Percentiles rank a stretch among this genome's conserved stretches.
Conservation (phyloP, 37 sponge, comb jelly and placozoan genomes). For the Tethya wilhelma region DNA sequence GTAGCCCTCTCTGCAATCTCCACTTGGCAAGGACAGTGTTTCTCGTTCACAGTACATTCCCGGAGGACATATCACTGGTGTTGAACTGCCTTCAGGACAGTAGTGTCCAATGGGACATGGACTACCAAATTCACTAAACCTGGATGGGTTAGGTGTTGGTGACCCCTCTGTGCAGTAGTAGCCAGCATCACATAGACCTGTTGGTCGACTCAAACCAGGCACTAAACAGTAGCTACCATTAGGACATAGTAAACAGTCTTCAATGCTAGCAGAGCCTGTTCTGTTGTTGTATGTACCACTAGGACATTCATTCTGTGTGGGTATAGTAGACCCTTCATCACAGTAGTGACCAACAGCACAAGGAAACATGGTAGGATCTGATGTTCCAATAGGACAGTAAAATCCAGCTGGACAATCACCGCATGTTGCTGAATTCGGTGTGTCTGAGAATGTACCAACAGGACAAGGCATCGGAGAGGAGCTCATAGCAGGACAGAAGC, state of each 20-base stretch:
- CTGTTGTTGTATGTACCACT: neutral
- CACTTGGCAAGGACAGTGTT: neutral
- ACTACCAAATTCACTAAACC: conserved; percentile 1
- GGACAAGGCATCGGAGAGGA: neutral
- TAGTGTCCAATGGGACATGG: neutral
- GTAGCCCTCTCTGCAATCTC: neutral
- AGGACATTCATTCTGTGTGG: neutral
- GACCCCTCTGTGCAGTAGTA: neutral
- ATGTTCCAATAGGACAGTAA: conserved; percentile 1
- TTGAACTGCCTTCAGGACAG: neutral
- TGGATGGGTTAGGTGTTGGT: neutral
- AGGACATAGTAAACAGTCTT: neutral
- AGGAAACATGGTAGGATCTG: neutral
- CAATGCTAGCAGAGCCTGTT: neutral
- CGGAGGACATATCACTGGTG: neutral
- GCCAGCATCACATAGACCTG: conserved; percentile 5
- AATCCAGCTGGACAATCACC: neutral
- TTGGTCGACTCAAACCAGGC: neutral
- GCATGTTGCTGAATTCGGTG: neutral
- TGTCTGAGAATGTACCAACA: neutral
- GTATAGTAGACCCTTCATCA: neutral
- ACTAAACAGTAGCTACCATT: neutral
- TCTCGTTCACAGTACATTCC: neutral
- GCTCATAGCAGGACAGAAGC: neutral
- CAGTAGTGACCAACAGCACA: neutral